Base-by-base conservation (phyloP, 2,888 invertebrate genomes). In the Sinodicranocentrus sp. region DNA sequence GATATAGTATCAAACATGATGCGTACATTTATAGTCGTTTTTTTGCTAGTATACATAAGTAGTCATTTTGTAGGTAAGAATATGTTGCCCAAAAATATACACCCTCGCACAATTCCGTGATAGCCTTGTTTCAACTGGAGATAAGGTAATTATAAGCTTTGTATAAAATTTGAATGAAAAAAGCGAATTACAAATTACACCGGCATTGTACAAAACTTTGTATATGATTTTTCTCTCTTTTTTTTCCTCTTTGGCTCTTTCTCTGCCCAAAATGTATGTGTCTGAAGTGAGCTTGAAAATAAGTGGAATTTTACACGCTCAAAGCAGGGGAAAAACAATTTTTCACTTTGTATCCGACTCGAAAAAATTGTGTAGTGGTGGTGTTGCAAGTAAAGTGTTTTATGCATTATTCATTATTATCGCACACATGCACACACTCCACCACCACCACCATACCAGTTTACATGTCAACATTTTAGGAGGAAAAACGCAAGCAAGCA, bases 141-240 rank as follows among this genome's bases (percentile, higher is more conserved):
- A 86, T 86, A 84, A 86, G 83, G 73, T 86, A 86, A 86, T 86
- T 86, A 86, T 83, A 84, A 73, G 76, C 39, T 83, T 78, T 25
- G 70, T 26, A 13, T 65, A 54, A 79, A 85, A 67, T 82, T 72
- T 72, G 67, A 77, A 77, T 79, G 59, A 77, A 68, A 82, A 77
- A 61, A 79, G 48, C 48, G 59, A 79, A 72, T 72, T 65, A 80
- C 39, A 26, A 57, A 26, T 13, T 21, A 73, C 52, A 73, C 43
- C 48, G 57, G 15, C 17, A 33, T 33, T 33, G 33, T n/a, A 15
- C 48, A 8, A 39, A 6, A 48, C 48, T n/a, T n/a, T n/a, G n/a
- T n/a, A n/a, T n/a, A n/a, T n/a, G n/a, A n/a, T n/a, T n/a, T n/a
- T n/a, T n/a, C n/a, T n/a, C n/a, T n/a, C n/a, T n/a, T n/a, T n/a